Evolutionary conservation across 53 echinoderm and acorn worm genomes (phyloP), one percentile per base, ranked within the genome.

Genomic region (Echinarachnius parma): DNA sequence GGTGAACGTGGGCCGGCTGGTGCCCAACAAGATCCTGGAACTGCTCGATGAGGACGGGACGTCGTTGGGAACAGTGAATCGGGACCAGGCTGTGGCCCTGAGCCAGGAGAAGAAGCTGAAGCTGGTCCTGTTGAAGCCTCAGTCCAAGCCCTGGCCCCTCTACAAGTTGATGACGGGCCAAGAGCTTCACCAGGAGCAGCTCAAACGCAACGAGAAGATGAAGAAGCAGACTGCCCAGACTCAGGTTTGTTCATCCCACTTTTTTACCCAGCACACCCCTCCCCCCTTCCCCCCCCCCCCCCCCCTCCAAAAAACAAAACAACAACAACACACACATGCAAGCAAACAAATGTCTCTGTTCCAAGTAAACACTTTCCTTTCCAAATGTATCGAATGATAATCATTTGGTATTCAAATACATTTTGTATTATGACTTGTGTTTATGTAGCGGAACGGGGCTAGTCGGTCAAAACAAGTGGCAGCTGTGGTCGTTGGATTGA

Each of bases 141-240:
- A 75, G 24, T 77, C 66, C n/a, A 82, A 78, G 47, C 93, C 93
- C 14, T 71, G 80, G 44, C 93, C 93, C 14, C 27, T 88, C 44
- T 79, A 82, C 65, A 87, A 78, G 57, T 62, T 93, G 2, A 93
- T 93, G 89, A 86, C 83, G 10, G 83, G 86, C 5, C 59, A 80
- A 30, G 86, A 93, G 48, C 89, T 93, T 34, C 86, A 89, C 34
- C 35, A 83, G 47, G 89, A 89, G 42, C 86, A 86, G 64, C 62
- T 86, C 48, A 67, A 81, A 25, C 69, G 60, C 2, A 86, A 83
- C 44, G 93, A 89, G 66, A 76, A 65, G 21, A 46, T 48, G 50
- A 86, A 86, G 24, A 78, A 77, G 27, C 62, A 82, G 34, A 59
- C 62, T 27, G 48, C 70, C 31, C 86, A 77, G 7, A 89, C 80